These are phyloP conservation scores for Patella caerulea DNA, from an alignment of 2,888 invertebrate species.

Conservation along the genomic window DNA sequence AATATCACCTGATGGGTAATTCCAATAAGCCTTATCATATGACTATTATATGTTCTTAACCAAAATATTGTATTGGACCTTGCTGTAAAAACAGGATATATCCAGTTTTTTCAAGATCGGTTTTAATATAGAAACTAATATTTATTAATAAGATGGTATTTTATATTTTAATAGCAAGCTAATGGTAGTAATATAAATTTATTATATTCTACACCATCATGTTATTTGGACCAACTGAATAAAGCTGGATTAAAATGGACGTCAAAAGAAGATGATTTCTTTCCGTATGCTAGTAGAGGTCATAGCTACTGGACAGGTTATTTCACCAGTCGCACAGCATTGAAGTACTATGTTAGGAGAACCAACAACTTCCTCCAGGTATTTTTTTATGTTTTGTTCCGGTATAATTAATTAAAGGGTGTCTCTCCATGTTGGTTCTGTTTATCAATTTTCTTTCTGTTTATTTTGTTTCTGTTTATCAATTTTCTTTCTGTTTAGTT, in stretches of 20 bases:
- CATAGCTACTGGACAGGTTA: conserved; percentile 94
- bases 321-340: conserved; percentile 73
- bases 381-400: background rate
- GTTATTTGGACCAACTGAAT: conserved; percentile 73
- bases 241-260: conserved; percentile 81
- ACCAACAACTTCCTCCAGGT: conserved; percentile 73
- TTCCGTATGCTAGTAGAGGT: conserved; percentile 80
- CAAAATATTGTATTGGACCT: no score
- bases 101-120: no score
- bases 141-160: background rate
- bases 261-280: conserved; percentile 70
- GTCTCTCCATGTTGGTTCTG: background rate
- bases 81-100: no score
- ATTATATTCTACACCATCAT: conserved; percentile 76
- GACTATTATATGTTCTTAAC: no score
- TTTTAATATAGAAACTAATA: no score
- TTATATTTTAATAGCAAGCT: conserved; percentile 55
- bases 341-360: conserved; percentile 72
- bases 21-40: no score
- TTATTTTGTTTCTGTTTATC: background rate
- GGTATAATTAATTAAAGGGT: background rate
- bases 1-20: no score
- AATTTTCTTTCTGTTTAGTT: no score
- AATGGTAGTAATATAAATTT: conserved; percentile 77
- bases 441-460: no score